These are phyloP conservation scores for Drosophila pallidifrons DNA, from an alignment of 1,140 invertebrate genomes.

Conservation along the genomic window DNA sequence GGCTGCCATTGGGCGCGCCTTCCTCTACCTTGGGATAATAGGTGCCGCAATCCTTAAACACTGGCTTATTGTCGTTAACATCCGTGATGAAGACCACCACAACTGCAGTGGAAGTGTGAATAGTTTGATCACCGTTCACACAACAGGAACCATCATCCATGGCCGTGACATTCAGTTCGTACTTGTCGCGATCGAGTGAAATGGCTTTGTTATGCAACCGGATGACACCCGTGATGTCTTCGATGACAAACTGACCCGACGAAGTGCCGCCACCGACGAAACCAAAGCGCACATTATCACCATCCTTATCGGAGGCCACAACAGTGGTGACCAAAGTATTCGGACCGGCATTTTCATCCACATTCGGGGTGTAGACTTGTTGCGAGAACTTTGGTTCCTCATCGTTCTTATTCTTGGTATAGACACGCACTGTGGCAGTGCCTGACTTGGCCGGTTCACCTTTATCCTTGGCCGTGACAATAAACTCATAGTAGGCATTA, in stretches of 20 bases:
- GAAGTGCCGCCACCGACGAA: conserved; percentile 95
- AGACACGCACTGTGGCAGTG: conserved; percentile 95
- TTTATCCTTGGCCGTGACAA: conserved; percentile 96
- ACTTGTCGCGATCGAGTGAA: conserved; percentile 94
- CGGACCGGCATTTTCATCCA: conserved; percentile 97
- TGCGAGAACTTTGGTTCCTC: conserved; percentile 98
- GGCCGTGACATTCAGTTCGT: conserved; percentile 97
- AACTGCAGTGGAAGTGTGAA: conserved; percentile 97
- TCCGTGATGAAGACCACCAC: conserved; percentile 98
- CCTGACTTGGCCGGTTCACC: conserved; percentile 96
- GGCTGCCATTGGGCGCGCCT: conserved; percentile 95
- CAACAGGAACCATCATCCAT: conserved; percentile 97
- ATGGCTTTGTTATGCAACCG: conserved; percentile 94
- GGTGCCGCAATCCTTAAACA: conserved; percentile 96
- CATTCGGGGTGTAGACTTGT: conserved; percentile 97
- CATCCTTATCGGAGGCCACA: conserved; percentile 97
- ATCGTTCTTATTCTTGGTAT: conserved; percentile 98
- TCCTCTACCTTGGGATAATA: conserved; percentile 97
- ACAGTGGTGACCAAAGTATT: conserved; percentile 97
- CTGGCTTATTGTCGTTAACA: conserved; percentile 97
- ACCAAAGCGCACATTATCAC: conserved; percentile 96
- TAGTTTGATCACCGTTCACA: conserved; percentile 92
- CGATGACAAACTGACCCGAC: conserved; percentile 97
- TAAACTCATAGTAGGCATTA: conserved; percentile 98
- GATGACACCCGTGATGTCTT: conserved; percentile 97